Conservation (phyloP, 2,888 invertebrate species). For the Luperina testacea region DNA sequence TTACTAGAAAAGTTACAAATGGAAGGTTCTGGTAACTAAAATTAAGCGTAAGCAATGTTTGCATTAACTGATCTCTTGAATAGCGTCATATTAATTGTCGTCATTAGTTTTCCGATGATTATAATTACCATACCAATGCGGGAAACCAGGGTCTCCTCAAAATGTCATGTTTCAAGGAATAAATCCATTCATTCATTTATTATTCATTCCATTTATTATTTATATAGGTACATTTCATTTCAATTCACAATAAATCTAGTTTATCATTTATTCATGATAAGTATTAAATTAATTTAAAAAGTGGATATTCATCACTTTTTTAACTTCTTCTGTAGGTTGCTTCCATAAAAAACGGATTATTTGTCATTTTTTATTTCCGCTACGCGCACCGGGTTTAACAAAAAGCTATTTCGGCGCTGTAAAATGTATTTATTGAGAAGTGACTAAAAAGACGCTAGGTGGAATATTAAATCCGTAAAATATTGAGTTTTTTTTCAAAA, state of each 20-base stretch:
- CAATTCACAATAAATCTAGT: not conserved
- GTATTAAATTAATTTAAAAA: not conserved
- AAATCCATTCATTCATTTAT: not conserved
- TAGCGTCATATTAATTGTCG: not conserved
- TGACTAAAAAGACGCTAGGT: conserved; percentile 66
- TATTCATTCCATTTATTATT: not conserved
- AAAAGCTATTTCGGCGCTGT: conserved; percentile 66
- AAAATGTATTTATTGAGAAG: conserved; percentile 67
- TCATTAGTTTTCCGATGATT: not conserved
- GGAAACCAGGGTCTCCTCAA: not conserved
- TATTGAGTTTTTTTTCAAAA: conserved; percentile 20
- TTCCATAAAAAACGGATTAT: conserved; percentile 51
- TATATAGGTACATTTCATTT: not conserved
- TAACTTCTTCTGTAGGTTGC: conserved; percentile 18
- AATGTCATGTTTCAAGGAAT: not conserved
- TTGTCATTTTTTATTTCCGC: conserved; percentile 74
- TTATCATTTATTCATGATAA: not conserved
- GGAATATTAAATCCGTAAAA: conserved; percentile 57
- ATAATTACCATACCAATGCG: not conserved
- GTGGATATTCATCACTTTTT: conserved; percentile 5
- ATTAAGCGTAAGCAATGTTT: not conserved
- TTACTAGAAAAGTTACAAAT: not conserved
- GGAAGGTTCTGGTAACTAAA: not conserved
- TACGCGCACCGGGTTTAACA: conserved; percentile 49
- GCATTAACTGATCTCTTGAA: not conserved